Evolutionary conservation across 2,113 vertebrate species (phyloP).

Genomic region (Astatoreochromis straeleni): DNA sequence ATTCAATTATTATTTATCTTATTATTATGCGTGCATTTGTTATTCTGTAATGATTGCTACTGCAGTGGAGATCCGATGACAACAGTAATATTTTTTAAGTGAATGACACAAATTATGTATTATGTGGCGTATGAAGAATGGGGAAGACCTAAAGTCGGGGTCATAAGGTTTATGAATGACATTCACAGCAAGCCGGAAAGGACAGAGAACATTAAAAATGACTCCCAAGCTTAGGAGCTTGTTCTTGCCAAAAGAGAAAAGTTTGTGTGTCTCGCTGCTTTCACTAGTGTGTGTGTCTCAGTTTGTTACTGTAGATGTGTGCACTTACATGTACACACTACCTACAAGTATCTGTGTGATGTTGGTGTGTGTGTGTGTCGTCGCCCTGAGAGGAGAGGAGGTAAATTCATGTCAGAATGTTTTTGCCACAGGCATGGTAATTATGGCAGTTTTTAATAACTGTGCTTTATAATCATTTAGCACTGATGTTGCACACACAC

Average conservation of each 20-base stretch:
- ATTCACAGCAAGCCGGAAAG: constrained; percentile 30
- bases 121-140: neutral
- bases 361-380: constrained; percentile 12
- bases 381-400: constrained; percentile 52
- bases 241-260: constrained; percentile 57
- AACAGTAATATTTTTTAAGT: neutral
- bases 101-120: neutral
- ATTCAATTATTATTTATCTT: neutral
- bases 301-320: neutral
- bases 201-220: constrained; percentile 35
- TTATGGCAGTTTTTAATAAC: constrained; percentile 70
- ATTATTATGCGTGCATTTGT: neutral
- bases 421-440: constrained; percentile 65
- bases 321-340: neutral
- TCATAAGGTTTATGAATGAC: constrained; percentile 13
- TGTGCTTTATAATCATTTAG: constrained; percentile 71
- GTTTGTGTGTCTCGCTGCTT: neutral
- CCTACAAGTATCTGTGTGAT: neutral
- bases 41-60: neutral
- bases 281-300: neutral
- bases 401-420: constrained; percentile 61
- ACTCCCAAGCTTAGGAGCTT: constrained; percentile 28
- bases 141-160: neutral
- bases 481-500: constrained; percentile 34
- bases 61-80: neutral